These are phyloP conservation scores for Nannobrachium achirus DNA, from an alignment of 2,113 vertebrate genomes.

Conservation along the genomic window DNA sequence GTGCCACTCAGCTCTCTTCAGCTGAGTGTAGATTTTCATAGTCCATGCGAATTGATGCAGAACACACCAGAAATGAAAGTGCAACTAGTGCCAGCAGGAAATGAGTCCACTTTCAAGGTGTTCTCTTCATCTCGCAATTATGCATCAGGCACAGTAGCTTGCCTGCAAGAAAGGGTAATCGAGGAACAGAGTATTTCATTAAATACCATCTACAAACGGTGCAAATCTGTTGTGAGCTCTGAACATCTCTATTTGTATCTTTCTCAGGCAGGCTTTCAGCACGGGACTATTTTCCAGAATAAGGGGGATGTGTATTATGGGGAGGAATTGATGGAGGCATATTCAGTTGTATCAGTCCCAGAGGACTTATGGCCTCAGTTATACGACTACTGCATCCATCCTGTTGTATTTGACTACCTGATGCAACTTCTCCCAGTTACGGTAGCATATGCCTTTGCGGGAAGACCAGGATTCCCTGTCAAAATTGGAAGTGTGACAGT, in stretches of 20 bases:
- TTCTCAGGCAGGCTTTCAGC: constrained; percentile 81
- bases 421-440: constrained; percentile 80
- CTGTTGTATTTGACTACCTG: constrained; percentile 84
- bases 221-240: constrained; percentile 69
- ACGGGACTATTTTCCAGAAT: constrained; percentile 79
- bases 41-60: constrained; percentile 75
- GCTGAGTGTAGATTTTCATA: constrained; percentile 79
- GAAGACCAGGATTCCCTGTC: constrained; percentile 78
- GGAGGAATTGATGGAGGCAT: constrained; percentile 80
- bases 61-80: constrained; percentile 77
- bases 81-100: constrained; percentile 64
- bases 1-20: constrained; percentile 76
- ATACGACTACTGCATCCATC: constrained; percentile 83
- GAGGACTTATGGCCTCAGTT: constrained; percentile 69
- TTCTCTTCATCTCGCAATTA: constrained; percentile 74
- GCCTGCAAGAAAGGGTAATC: constrained; percentile 43
- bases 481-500: constrained; percentile 82
- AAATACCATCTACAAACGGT: constrained; percentile 77
- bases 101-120: constrained; percentile 74
- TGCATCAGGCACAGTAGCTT: constrained; percentile 79
- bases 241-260: constrained; percentile 80
- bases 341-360: constrained; percentile 77
- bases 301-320: constrained; percentile 80
- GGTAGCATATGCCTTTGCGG: constrained; percentile 48
- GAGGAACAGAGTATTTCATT: constrained; percentile 79